Conservation (phyloP, 1,140 invertebrate species). For the Penaeus japonicus region DNA sequence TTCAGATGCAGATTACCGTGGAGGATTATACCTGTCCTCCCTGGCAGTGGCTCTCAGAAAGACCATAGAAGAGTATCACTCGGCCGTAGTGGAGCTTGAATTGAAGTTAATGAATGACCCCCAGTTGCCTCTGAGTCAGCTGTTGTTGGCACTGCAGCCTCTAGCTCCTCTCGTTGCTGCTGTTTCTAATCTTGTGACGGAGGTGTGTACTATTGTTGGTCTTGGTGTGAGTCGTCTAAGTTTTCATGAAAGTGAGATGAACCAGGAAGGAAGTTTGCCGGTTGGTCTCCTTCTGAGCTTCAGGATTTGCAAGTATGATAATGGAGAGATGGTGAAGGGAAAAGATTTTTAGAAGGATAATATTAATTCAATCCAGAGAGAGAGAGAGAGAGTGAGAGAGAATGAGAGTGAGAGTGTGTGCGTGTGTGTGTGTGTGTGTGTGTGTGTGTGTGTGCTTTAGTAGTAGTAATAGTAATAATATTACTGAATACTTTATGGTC, state of each 20-base stretch:
- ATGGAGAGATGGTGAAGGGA: too few relatives aligned
- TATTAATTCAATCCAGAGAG: too few relatives aligned
- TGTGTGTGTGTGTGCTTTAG: too few relatives aligned
- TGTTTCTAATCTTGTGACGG: conserved; percentile 11
- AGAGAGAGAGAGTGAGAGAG: too few relatives aligned
- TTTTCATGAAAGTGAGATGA: background rate
- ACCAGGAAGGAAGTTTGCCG: background rate
- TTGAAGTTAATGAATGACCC: background rate
- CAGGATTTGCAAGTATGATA: too few relatives aligned
- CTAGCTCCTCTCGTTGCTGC: background rate
- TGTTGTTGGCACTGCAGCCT: conserved; percentile 9
- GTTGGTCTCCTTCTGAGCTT: too few relatives aligned
- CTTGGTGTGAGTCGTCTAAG: too few relatives aligned
- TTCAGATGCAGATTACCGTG: background rate
- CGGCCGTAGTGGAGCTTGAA: conserved; percentile 17
- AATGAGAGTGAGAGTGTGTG: too few relatives aligned
- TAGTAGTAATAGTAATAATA: too few relatives aligned
- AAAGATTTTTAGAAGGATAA: too few relatives aligned
- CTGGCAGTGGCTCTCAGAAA: background rate
- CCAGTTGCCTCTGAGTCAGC: conserved; percentile 11
- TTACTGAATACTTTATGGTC: background rate
- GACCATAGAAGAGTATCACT: background rate
- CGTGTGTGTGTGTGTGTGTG: too few relatives aligned
- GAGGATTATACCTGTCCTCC: background rate
- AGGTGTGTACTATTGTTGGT: background rate